These are phyloP conservation scores for Copidosoma floridanum DNA, from an alignment of 1,140 invertebrate genomes.

Conservation along the genomic window DNA sequence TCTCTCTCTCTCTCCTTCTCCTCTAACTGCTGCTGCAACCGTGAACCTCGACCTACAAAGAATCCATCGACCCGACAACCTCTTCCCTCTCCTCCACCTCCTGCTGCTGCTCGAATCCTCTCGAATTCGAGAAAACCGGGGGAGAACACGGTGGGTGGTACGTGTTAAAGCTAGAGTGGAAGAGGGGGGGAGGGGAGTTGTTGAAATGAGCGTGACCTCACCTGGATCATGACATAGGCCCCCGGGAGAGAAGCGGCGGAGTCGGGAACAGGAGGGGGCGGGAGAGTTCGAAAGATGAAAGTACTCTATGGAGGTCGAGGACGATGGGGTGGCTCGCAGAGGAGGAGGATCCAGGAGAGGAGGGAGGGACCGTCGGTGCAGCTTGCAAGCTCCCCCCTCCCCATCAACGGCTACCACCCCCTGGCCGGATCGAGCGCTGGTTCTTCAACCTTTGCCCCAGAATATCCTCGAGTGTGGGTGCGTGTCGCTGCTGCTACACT, in stretches of 20 bases:
- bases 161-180: too few relatives aligned
- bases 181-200: background rate
- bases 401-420: too few relatives aligned
- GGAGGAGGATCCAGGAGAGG: background rate
- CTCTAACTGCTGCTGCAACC: background rate
- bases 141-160: too few relatives aligned
- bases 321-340: slow-evolving; percentile 14
- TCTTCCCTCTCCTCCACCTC: too few relatives aligned
- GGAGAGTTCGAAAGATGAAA: slow-evolving; percentile 22
- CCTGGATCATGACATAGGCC: slow-evolving; percentile 16
- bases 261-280: too few relatives aligned
- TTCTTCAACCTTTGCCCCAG: slow-evolving; percentile 57
- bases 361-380: background rate
- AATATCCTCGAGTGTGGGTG: too few relatives aligned
- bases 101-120: too few relatives aligned
- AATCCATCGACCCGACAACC: background rate
- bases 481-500: too few relatives aligned
- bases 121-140: background rate
- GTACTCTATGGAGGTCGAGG: slow-evolving; percentile 34
- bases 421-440: slow-evolving; percentile 30
- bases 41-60: slow-evolving; percentile 21
- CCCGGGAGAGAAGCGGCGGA: background rate
- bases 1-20: too few relatives aligned
- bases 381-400: too few relatives aligned
- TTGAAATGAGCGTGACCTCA: background rate